Conservation (phyloP, 2,113 vertebrate species). For the Baryphthengus martii region DNA sequence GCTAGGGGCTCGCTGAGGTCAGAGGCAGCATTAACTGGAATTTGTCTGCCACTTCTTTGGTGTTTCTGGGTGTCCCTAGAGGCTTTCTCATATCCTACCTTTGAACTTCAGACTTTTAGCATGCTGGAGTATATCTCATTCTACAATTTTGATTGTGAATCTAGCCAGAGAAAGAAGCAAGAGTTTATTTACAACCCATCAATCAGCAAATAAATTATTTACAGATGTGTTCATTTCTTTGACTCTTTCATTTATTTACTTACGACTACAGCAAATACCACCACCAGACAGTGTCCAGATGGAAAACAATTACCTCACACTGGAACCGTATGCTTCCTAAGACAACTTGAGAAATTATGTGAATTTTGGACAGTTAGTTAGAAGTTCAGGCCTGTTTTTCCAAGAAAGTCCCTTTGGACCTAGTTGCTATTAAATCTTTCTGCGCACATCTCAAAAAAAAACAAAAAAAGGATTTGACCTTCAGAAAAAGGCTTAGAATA, state of each 20-base stretch:
- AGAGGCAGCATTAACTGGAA: constrained; percentile 61
- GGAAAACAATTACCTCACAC: constrained; percentile 52
- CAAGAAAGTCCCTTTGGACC: background rate
- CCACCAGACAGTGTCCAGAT: constrained; percentile 57
- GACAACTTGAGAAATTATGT: constrained; percentile 22
- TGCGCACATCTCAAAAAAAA: rapidly evolving
- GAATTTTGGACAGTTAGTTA: background rate
- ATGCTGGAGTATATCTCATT: background rate
- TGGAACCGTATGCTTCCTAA: constrained; percentile 25
- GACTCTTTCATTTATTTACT: constrained; percentile 62
- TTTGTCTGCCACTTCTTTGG: constrained; percentile 53
- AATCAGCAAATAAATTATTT: constrained; percentile 65
- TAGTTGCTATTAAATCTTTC: background rate
- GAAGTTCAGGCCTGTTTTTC: background rate
- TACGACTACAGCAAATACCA: constrained; percentile 54
- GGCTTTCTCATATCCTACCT: constrained; percentile 28
- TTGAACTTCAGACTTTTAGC: constrained; percentile 53
- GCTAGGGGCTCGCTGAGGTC: constrained; percentile 30
- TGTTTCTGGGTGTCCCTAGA: constrained; percentile 37
- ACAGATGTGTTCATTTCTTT: constrained; percentile 59
- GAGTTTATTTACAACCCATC: constrained; percentile 51
- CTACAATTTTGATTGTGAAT: constrained; percentile 12
- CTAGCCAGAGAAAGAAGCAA: constrained; percentile 26
- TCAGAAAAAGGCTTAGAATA: background rate
- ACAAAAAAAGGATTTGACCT: background rate